Evolutionary conservation across 1,140 invertebrate species (phyloP).

Genomic region (Sminthurinus signatus): DNA sequence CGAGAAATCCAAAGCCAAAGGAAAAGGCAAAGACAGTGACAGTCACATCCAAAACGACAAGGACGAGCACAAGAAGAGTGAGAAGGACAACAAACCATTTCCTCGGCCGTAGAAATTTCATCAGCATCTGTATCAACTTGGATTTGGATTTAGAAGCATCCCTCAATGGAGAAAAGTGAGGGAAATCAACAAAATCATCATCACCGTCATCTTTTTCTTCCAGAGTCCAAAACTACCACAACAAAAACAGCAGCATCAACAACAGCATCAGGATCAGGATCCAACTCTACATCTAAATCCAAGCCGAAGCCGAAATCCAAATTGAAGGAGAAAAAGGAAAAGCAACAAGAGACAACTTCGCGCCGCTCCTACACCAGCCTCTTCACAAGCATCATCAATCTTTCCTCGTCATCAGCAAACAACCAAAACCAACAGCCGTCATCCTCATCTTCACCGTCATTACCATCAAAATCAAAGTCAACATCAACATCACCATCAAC

Average conservation of each 20-base stretch:
- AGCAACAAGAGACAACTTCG: conserved; percentile 22
- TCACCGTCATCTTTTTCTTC: too few species aligned
- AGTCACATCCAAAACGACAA: too few species aligned
- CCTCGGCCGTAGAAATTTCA: too few species aligned
- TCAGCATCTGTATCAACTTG: too few species aligned
- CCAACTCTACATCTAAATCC: neutral
- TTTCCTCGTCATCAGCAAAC: conserved; percentile 19
- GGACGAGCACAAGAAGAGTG: too few species aligned
- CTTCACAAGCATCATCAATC: conserved; percentile 32
- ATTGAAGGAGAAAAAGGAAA: conserved; percentile 14
- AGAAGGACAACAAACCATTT: too few species aligned
- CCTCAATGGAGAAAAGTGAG: conserved; percentile 33
- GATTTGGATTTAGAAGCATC: too few species aligned
- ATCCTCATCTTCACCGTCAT: neutral
- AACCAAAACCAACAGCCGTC: conserved; percentile 1
- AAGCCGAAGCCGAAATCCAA: neutral
- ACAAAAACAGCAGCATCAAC: neutral
- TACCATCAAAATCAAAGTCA: too few species aligned
- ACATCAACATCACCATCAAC: neutral
- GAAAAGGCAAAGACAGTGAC: too few species aligned
- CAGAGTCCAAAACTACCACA: neutral
- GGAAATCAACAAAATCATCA: too few species aligned
- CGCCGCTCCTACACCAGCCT: conserved; percentile 26
- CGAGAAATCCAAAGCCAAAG: too few species aligned
- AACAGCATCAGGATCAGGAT: neutral